Evolutionary conservation across 2,113 vertebrate species (phyloP).

Genomic region (Hemiscyllium ocellatum): DNA sequence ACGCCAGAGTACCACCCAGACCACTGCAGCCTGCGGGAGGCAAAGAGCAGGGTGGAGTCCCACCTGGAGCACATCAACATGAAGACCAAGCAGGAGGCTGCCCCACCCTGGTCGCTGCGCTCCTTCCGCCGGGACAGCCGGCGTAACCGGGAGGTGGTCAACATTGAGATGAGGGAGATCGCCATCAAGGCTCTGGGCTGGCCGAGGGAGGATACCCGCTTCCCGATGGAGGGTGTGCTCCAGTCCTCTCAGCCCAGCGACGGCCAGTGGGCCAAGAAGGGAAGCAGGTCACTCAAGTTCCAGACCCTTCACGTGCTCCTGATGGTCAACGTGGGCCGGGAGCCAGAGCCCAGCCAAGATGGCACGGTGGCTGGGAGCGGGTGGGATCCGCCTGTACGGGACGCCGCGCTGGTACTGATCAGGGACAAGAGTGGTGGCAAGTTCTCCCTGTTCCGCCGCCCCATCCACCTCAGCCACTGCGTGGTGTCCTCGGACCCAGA

Average conservation of each 20-base stretch:
- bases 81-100: constrained; percentile 82
- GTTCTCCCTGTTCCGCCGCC: constrained; percentile 75
- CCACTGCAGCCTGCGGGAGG: constrained; percentile 69
- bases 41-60: constrained; percentile 81
- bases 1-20: constrained; percentile 76
- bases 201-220: constrained; percentile 73
- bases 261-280: constrained; percentile 81
- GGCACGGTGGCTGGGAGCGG: constrained; percentile 39
- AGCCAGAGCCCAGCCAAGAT: constrained; percentile 42
- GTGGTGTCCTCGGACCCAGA: constrained; percentile 76
- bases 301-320: constrained; percentile 81
- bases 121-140: constrained; percentile 83
- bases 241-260: constrained; percentile 79
- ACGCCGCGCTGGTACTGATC: constrained; percentile 75
- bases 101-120: constrained; percentile 70
- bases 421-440: constrained; percentile 84
- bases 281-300: constrained; percentile 82
- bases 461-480: constrained; percentile 76
- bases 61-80: constrained; percentile 91
- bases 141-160: constrained; percentile 77
- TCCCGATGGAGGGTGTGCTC: constrained; percentile 79
- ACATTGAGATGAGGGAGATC: constrained; percentile 80
- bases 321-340: constrained; percentile 64
- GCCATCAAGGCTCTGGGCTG: constrained; percentile 78
- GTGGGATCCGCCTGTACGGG: constrained; percentile 56